Conservation (phyloP, 1,140 invertebrate genomes). For the Neotoxoptera formosana region DNA sequence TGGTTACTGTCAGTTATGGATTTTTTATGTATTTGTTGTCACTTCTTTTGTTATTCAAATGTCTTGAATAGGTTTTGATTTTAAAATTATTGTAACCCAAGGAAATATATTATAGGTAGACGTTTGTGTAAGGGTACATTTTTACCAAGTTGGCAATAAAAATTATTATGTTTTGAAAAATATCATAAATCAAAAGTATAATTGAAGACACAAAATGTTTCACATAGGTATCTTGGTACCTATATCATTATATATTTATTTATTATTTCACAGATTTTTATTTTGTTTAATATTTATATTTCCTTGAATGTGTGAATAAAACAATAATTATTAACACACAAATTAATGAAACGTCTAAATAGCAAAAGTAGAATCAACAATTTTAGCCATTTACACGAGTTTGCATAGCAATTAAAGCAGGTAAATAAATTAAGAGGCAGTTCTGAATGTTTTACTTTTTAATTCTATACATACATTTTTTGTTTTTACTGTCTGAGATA, state of each 20-base stretch:
- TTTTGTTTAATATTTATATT: neutral
- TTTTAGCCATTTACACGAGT: neutral
- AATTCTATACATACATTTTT: neutral
- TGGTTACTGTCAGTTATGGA: constrained; percentile 20
- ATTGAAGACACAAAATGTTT: neutral
- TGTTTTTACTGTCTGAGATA: neutral
- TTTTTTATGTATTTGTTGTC: constrained; percentile 47
- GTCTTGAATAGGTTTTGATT: constrained; percentile 31
- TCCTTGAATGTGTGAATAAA: neutral
- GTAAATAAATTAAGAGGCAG: neutral
- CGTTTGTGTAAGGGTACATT: constrained; percentile 14
- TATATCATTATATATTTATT: neutral
- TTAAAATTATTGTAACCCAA: constrained; percentile 40
- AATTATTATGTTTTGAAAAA: neutral
- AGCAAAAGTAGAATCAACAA: neutral
- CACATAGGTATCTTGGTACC: neutral
- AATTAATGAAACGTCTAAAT: neutral
- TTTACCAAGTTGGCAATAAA: constrained; percentile 6
- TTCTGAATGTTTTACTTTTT: neutral
- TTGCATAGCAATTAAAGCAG: neutral
- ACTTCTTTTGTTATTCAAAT: constrained; percentile 46
- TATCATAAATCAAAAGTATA: constrained; percentile 24
- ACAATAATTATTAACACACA: neutral
- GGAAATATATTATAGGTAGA: constrained; percentile 36
- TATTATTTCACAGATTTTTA: neutral